Conservation (phyloP, 2,113 vertebrate genomes). For the Lethenteron reissneri region DNA sequence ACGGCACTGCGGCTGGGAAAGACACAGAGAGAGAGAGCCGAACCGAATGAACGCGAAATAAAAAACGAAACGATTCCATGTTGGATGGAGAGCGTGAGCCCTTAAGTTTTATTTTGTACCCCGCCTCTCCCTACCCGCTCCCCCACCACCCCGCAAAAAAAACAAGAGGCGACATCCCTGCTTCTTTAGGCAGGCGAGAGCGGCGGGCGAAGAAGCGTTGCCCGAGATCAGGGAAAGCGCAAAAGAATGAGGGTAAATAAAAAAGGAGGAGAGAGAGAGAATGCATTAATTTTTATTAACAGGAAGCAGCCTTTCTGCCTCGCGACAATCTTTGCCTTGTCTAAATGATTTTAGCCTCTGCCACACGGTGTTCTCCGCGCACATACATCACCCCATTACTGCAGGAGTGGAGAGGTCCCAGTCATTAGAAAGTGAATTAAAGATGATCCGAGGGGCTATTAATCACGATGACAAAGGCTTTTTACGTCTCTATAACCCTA, state of each 20-base stretch:
- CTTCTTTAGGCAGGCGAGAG: not conserved
- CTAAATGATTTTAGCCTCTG: constrained; percentile 97
- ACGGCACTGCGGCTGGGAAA: too few species aligned
- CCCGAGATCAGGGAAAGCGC: not conserved
- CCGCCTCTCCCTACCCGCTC: too few species aligned
- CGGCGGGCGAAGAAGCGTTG: not conserved
- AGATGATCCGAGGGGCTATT: constrained; percentile 71
- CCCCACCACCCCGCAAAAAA: too few species aligned
- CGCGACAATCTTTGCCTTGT: constrained; percentile 73
- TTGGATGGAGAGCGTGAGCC: too few species aligned
- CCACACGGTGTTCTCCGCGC: constrained; percentile 52
- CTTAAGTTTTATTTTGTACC: too few species aligned
- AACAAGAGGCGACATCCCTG: too few species aligned
- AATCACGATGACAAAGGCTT: constrained; percentile 98
- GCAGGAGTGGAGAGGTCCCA: constrained; percentile 45
- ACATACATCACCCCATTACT: constrained; percentile 97
- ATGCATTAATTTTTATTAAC: constrained; percentile 74
- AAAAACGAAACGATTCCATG: too few species aligned
- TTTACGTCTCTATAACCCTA: constrained; percentile 11
- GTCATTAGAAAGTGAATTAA: constrained; percentile 99
- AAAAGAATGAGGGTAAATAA: not conserved
- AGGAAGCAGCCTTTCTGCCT: constrained; percentile 54
- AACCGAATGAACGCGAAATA: too few species aligned
- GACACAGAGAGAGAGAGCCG: too few species aligned
- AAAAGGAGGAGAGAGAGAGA: not conserved